Evolutionary conservation across 1,140 invertebrate species (phyloP).

Genomic region (Pseudobourletiella spinata): DNA sequence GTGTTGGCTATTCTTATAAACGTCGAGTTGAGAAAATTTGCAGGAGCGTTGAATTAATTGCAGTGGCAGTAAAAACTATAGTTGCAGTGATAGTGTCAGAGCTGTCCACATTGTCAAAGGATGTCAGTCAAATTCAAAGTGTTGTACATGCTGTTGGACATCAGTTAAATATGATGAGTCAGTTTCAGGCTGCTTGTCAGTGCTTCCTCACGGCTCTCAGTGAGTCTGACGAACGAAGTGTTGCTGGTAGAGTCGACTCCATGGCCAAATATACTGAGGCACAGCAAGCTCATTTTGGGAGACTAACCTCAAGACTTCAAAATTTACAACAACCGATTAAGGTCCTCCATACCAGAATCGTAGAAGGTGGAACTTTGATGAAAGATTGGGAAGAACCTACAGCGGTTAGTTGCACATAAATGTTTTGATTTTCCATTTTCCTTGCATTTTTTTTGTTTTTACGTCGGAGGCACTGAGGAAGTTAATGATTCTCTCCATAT

Average conservation of each 20-base stretch:
- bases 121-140: constrained; percentile 25
- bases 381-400: constrained; percentile 65
- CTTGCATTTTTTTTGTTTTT: neutral
- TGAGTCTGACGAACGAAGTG: constrained; percentile 10
- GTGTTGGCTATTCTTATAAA: constrained; percentile 73
- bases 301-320: constrained; percentile 37
- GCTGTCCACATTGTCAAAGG: constrained; percentile 22
- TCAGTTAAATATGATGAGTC: constrained; percentile 30
- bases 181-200: constrained; percentile 28
- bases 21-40: constrained; percentile 63
- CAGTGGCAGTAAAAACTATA: constrained; percentile 55
- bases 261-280: constrained; percentile 20
- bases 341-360: constrained; percentile 44
- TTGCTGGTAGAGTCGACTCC: constrained; percentile 21
- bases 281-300: constrained; percentile 39
- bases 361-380: constrained; percentile 44
- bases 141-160: constrained; percentile 28
- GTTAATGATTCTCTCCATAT: neutral
- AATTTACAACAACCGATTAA: constrained; percentile 45
- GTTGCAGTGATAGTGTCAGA: constrained; percentile 45
- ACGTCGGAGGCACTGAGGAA: neutral
- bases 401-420: constrained; percentile 44
- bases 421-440: neutral
- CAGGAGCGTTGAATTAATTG: constrained; percentile 54
- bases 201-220: constrained; percentile 22